phyloP scores from a whole-genome alignment of 2,797 vertebrate genomes.

The Xenentodon cancila region DNA sequence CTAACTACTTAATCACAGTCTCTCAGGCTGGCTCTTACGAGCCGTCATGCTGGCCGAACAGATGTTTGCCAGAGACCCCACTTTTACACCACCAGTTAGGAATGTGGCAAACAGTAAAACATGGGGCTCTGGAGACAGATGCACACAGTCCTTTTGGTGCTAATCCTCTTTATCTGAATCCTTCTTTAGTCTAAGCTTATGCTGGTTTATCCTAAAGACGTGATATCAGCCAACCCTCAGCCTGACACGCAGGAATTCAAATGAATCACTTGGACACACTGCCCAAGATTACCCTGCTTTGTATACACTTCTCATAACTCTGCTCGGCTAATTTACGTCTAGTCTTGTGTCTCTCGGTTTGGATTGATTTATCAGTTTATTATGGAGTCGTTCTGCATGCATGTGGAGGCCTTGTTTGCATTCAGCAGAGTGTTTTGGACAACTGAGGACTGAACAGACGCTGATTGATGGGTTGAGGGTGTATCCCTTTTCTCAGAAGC shows the following conservation, averaged over 20 bases:
- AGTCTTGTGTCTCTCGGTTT: conserved; percentile 48
- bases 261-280: conserved; percentile 54
- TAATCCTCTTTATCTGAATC: conserved; percentile 75
- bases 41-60: conserved; percentile 73
- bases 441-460: conserved; percentile 44
- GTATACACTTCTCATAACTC: conserved; percentile 44
- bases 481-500: conserved; percentile 66
- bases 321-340: conserved; percentile 57
- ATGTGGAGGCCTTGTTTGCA: conserved; percentile 63
- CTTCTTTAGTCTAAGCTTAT: conserved; percentile 35
- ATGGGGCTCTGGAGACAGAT: conserved; percentile 51
- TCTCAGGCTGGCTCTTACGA: conserved; percentile 62
- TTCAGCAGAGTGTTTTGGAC: conserved; percentile 44
- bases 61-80: conserved; percentile 77
- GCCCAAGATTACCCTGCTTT: conserved; percentile 36
- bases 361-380: conserved; percentile 70
- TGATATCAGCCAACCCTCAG: conserved; percentile 61
- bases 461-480: conserved; percentile 77
- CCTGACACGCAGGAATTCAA: conserved; percentile 58
- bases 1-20: conserved; percentile 73
- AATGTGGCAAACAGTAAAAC: conserved; percentile 74
- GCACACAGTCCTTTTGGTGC: conserved; percentile 66
- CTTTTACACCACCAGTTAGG: conserved; percentile 71
- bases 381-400: conserved; percentile 52
- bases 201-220: conserved; percentile 71